Conservation (phyloP, 35 echinoderm and acorn worm species). For the Hemicentrotus pulcherrimus region DNA sequence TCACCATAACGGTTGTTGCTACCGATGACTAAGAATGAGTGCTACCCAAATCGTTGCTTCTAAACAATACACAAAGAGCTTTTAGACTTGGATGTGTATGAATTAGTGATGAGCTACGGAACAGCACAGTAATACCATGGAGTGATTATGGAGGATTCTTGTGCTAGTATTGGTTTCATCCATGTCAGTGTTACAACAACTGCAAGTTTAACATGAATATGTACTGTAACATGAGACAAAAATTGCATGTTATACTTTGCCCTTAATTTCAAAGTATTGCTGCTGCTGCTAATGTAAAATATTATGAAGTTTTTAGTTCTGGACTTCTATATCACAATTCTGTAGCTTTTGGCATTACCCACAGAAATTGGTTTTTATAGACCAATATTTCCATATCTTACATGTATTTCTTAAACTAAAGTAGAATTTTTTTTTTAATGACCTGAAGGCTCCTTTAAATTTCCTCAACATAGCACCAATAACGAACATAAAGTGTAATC, state of each 20-base stretch:
- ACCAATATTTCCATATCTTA: too few species aligned
- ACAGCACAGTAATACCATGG: neutral
- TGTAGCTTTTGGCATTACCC: too few species aligned
- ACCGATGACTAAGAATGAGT: neutral
- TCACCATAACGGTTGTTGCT: neutral
- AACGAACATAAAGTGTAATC: too few species aligned
- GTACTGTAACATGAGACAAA: neutral
- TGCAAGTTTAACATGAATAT: neutral
- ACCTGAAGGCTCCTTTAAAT: neutral
- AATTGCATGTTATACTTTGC: too few species aligned
- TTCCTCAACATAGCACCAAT: too few species aligned
- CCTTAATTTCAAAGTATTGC: too few species aligned
- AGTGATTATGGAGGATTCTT: neutral
- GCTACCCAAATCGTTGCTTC: neutral
- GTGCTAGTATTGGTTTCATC: neutral
- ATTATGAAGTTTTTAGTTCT: neutral
- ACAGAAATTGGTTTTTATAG: too few species aligned
- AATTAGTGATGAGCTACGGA: neutral
- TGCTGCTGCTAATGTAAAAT: neutral
- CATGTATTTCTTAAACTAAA: too few species aligned
- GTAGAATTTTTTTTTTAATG: neutral
- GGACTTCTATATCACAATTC: too few species aligned
- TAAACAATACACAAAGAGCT: conserved; percentile 4
- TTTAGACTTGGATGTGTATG: neutral
- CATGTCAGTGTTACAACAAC: neutral